Evolutionary conservation across 2,797 vertebrate genomes (phyloP), one percentile per base, ranked within the genome.

Genomic region (Ptychadena robeensis): DNA sequence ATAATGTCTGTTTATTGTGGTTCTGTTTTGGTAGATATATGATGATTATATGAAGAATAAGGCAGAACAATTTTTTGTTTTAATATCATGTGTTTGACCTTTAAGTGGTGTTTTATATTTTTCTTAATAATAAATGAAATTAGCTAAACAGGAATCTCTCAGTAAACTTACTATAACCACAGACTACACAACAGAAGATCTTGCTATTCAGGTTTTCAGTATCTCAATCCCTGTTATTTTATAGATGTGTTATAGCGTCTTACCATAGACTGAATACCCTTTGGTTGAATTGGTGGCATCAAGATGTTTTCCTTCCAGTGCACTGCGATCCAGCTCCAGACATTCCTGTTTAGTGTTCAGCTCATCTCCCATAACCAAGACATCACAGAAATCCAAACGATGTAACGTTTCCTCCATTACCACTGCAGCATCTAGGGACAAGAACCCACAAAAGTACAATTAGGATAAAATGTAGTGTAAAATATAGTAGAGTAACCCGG

Each of bases 241-340:
- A 22, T 48, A 48, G 8, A 6, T 48, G 18, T 48, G 5, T 6
- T 18, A 18, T 18, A 7, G 18, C 44, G 18, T 15, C 93, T 66
- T 93, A 99, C 98, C 98, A 3, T 97, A 98, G 91, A 99, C 90
- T 72, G 97, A 98, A 93, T 98, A 97, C 73, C 98, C 97, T 3
- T 96, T 94, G 1, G 96, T 97, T 77, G 97, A 98, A 91, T 98
- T 99, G 31, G 95, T 97, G 86, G 95, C 94, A 12, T 98, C 96
- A 0, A 98, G 93, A 90, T 97, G 96, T 89, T 95, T 96, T 48
- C 95, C 96, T 63, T 95, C 92, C 64, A 98, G 93, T n/a, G 88
- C 86, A 0, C 86, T 89, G 37, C 73, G 93, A 78, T 94, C 94
- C 44, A 99, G 91, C 81, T 97, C 95, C 74, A 99, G 91, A 87